Percentiles rank a stretch among this genome's conserved stretches.
Evolutionary conservation across 1,140 invertebrate species (phyloP).

Genomic region (Neuroterus valhalla): DNA sequence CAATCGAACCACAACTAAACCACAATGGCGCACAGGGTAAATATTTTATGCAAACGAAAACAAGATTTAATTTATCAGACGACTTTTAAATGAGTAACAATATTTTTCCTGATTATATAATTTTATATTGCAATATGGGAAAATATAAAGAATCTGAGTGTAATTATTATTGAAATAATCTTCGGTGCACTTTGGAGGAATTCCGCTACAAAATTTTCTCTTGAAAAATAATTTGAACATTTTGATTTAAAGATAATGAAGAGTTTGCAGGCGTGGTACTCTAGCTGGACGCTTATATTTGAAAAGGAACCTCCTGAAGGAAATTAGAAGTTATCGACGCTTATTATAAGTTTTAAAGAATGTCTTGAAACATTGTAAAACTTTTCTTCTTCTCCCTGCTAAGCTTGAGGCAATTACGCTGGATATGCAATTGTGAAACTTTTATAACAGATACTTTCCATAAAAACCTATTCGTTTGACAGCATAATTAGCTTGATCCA

Average conservation of each 20-base stretch:
- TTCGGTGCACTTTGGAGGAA: neutral
- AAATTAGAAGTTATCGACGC: conserved; percentile 28
- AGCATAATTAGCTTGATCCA: conserved; percentile 26
- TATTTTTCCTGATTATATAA: neutral
- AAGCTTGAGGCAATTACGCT: conserved; percentile 24
- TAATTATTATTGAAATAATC: conserved; percentile 12
- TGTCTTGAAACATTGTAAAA: conserved; percentile 29
- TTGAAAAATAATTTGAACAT: too few species aligned
- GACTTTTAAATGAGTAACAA: neutral
- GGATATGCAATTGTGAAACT: conserved; percentile 29
- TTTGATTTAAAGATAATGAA: conserved; percentile 26
- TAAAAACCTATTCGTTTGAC: conserved; percentile 29
- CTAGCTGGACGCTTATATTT: conserved; percentile 14
- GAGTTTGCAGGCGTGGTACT: conserved; percentile 16
- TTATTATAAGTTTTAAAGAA: conserved; percentile 28
- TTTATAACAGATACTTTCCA: conserved; percentile 24
- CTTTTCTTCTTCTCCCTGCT: conserved; percentile 29
- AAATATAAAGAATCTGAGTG: neutral
- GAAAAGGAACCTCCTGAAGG: neutral
- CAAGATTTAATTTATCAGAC: neutral
- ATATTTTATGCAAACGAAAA: neutral
- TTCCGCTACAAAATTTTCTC: too few species aligned
- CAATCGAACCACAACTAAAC: conserved; percentile 25
- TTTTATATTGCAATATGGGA: too few species aligned
- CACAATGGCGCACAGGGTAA: conserved; percentile 2